These are phyloP conservation scores for Ectemnius cavifrons DNA, from an alignment of 2,888 invertebrate species.

Conservation along the genomic window DNA sequence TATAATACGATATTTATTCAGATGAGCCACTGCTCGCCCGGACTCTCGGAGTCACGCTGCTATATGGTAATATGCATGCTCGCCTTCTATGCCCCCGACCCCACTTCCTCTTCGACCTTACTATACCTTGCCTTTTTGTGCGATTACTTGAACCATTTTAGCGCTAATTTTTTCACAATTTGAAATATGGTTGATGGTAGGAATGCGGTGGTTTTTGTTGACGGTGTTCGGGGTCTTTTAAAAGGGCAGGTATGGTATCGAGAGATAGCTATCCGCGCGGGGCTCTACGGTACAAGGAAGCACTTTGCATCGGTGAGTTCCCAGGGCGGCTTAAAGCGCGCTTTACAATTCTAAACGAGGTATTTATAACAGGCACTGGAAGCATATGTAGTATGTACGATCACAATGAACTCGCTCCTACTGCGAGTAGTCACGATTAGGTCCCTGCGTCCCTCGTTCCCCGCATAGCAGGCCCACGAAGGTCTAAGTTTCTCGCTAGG, in stretches of 20 bases:
- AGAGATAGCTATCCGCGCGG: too few relatives aligned
- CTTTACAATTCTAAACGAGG: slow-evolving; percentile 68
- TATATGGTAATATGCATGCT: slow-evolving; percentile 72
- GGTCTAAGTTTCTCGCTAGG: too few relatives aligned
- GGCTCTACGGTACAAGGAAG: not conserved
- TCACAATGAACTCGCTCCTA: slow-evolving; percentile 40
- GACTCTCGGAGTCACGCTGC: slow-evolving; percentile 75
- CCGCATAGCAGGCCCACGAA: not conserved
- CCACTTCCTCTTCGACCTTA: not conserved
- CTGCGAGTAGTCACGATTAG: slow-evolving; percentile 55
- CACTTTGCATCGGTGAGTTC: slow-evolving; percentile 12
- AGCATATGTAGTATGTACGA: slow-evolving; percentile 27
- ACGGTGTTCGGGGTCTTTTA: not conserved
- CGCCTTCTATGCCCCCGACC: slow-evolving; percentile 20
- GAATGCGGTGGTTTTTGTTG: not conserved
- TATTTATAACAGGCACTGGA: slow-evolving; percentile 51
- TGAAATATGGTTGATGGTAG: too few relatives aligned
- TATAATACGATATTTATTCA: slow-evolving; percentile 79
- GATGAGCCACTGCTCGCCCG: slow-evolving; percentile 67
- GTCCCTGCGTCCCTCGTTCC: slow-evolving; percentile 20
- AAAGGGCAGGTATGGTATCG: too few relatives aligned
- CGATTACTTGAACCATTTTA: not conserved
- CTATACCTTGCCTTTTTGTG: not conserved
- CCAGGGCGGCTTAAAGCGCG: slow-evolving; percentile 14
- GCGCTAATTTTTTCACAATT: too few relatives aligned